phyloP scores from a whole-genome alignment of 2,888 invertebrate genomes.

The Hirudinaria manillensis region DNA sequence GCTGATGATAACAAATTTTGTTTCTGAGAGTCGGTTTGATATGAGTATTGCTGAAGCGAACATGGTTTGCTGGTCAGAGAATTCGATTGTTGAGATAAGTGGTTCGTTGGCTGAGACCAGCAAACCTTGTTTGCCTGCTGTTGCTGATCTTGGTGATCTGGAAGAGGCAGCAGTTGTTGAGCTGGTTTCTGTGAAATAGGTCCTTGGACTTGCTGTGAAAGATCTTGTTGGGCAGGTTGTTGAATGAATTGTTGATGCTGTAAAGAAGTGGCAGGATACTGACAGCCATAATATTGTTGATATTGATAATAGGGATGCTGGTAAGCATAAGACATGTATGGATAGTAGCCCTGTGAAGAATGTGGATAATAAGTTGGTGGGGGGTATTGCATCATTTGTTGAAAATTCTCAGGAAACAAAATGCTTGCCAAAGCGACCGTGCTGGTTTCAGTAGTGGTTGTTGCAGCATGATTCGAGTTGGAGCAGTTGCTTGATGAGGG shows the following conservation, averaged over 20 bases:
- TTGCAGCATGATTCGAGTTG: too few species aligned
- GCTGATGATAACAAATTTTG: too few species aligned
- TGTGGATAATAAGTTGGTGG: neutral
- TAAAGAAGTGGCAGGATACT: neutral
- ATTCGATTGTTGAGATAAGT: neutral
- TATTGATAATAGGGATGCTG: slow-evolving; percentile 8
- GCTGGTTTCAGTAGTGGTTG: too few species aligned
- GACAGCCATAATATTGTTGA: neutral
- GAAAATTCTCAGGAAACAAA: neutral
- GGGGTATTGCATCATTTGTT: neutral
- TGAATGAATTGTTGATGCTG: neutral
- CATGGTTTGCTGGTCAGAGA: too few species aligned
- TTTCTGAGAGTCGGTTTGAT: too few species aligned
- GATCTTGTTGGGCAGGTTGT: neutral
- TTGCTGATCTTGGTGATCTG: neutral
- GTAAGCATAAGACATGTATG: slow-evolving; percentile 4
- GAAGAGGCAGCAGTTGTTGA: neutral
- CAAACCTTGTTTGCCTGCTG: too few species aligned
- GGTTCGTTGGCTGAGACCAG: neutral
- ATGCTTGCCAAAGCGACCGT: too few species aligned
- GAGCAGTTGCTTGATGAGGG: too few species aligned
- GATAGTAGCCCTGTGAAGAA: neutral
- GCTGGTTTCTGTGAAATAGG: neutral
- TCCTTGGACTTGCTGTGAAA: neutral
- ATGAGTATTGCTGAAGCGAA: too few species aligned